Conservation (phyloP, 2,113 vertebrate species). For the Antigone vipio region DNA sequence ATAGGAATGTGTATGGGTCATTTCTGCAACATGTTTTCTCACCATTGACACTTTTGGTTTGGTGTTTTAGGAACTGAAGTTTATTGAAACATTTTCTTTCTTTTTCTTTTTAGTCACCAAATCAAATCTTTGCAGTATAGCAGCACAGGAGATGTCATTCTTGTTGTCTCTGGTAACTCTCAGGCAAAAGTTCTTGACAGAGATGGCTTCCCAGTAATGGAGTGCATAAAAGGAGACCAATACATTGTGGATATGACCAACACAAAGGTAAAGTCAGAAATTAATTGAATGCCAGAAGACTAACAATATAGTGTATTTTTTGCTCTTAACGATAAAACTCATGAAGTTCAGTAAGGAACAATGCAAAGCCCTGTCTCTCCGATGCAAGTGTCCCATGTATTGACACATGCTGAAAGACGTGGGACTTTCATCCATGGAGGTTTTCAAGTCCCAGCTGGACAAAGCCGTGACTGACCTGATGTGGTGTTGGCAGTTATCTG, state of each 20-base stretch:
- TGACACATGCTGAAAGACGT: not conserved
- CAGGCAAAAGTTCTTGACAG: slow-evolving; percentile 97
- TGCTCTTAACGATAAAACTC: not conserved
- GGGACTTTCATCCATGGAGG: not conserved
- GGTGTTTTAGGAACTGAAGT: not conserved
- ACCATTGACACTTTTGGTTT: not conserved
- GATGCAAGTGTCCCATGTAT: accelerated
- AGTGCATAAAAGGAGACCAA: slow-evolving; percentile 95
- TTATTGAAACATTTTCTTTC: not conserved
- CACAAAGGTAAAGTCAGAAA: slow-evolving; percentile 84
- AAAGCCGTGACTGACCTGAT: not conserved
- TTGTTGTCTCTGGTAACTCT: slow-evolving; percentile 92
- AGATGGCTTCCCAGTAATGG: slow-evolving; percentile 97
- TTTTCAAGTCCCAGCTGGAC: not conserved
- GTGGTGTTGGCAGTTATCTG: not conserved
- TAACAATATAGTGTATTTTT: not conserved
- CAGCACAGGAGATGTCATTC: slow-evolving; percentile 91
- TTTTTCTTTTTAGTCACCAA: slow-evolving; percentile 82
- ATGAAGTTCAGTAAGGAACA: not conserved
- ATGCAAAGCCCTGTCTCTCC: not conserved
- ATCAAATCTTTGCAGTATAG: slow-evolving; percentile 94
- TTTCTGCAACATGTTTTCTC: not conserved
- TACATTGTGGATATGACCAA: slow-evolving; percentile 98
- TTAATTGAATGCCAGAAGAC: not conserved
- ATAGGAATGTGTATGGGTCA: not conserved